phyloP scores from a whole-genome alignment of 2,888 invertebrate species.

The Thecophora atra region DNA sequence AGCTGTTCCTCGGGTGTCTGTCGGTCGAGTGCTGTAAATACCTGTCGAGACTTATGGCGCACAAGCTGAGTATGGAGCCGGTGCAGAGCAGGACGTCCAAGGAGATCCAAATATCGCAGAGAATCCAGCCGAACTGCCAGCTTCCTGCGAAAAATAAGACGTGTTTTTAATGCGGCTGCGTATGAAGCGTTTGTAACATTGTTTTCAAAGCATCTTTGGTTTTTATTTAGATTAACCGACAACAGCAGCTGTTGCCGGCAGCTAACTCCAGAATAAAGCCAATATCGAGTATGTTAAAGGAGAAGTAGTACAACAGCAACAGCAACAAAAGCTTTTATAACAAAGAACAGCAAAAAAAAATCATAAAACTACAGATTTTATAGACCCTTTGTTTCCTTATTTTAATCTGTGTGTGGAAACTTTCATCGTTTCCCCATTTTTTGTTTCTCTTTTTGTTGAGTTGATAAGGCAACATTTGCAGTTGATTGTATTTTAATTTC shows the following conservation, averaged over 20 bases:
- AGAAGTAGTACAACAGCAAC: no score
- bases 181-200: not conserved
- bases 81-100: conserved; percentile 93
- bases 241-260: no score
- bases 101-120: conserved; percentile 93
- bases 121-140: conserved; percentile 90
- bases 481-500: no score
- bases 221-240: no score
- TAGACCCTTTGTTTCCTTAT: no score
- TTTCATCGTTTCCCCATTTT: not conserved
- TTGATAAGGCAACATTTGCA: not conserved
- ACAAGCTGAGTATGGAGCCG: conserved; percentile 91
- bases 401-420: not conserved
- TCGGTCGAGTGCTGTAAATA: conserved; percentile 50
- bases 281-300: no score
- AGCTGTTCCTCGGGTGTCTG: no score
- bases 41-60: conserved; percentile 91
- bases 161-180: not conserved
- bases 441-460: not conserved
- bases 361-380: no score
- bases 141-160: conserved; percentile 68
- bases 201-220: not conserved
- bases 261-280: no score
- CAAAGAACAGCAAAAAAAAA: no score
- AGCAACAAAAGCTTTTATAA: no score